Evolutionary conservation across 2,888 invertebrate species (phyloP).

Genomic region (Cheilosia grossa): DNA sequence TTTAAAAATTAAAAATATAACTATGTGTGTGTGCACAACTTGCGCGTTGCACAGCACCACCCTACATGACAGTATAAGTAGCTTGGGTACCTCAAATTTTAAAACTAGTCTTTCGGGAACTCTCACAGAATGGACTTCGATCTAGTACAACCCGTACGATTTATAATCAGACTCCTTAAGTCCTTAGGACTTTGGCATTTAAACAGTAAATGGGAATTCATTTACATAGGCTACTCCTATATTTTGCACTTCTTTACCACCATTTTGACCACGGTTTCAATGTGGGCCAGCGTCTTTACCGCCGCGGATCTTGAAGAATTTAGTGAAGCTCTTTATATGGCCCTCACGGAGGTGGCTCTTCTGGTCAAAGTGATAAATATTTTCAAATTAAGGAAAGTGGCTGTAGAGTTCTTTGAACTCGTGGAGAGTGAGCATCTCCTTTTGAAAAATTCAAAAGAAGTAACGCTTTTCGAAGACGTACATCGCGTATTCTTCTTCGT

Average conservation of each 20-base stretch:
- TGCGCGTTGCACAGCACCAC: neutral
- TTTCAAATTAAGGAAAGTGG: slow-evolving; percentile 73
- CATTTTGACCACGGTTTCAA: slow-evolving; percentile 76
- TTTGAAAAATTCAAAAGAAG: slow-evolving; percentile 49
- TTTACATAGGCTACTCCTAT: slow-evolving; percentile 49
- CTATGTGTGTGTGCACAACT: neutral
- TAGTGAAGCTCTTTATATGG: slow-evolving; percentile 78
- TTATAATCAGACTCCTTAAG: slow-evolving; percentile 23
- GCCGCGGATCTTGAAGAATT: slow-evolving; percentile 77
- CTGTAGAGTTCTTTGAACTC: slow-evolving; percentile 73
- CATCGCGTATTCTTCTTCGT: slow-evolving; percentile 75
- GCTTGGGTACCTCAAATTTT: neutral
- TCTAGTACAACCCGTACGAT: slow-evolving; percentile 34
- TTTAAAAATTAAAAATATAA: slow-evolving; percentile 14
- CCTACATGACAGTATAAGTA: neutral
- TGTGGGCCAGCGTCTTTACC: slow-evolving; percentile 77
- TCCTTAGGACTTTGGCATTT: slow-evolving; percentile 44
- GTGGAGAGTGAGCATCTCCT: neutral
- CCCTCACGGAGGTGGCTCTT: slow-evolving; percentile 77
- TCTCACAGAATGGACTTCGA: slow-evolving; percentile 37
- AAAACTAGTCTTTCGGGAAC: slow-evolving; percentile 4
- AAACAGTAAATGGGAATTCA: slow-evolving; percentile 8
- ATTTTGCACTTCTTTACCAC: slow-evolving; percentile 77
- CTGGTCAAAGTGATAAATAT: slow-evolving; percentile 79
- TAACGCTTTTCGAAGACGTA: slow-evolving; percentile 34